Conservation (phyloP, 2,797 vertebrate genomes). For the Schizothorax lantsangensis region DNA sequence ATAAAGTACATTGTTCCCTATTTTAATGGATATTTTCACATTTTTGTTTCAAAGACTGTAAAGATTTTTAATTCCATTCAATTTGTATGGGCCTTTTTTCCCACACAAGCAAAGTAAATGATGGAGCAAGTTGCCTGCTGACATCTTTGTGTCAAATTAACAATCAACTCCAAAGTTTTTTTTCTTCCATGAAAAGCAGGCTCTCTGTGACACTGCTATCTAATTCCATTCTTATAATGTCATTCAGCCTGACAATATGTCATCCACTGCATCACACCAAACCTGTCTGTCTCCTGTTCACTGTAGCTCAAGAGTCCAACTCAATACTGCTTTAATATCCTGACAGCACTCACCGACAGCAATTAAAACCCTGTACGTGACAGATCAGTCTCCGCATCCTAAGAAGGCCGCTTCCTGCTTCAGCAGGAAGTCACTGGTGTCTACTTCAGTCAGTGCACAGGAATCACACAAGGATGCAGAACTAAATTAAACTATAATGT, state of each 20-base stretch:
- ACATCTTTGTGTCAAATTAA: background rate
- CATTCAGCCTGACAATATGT: background rate
- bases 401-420: slow-evolving; percentile 53
- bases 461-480: background rate
- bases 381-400: slow-evolving; percentile 57
- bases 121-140: background rate
- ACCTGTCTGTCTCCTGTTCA: slow-evolving; percentile 11
- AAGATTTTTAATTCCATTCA: background rate
- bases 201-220: background rate
- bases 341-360: slow-evolving; percentile 61
- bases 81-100: too few relatives aligned
- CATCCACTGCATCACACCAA: slow-evolving; percentile 40
- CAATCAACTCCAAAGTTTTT: background rate
- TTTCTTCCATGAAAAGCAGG: background rate
- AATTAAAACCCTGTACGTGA: slow-evolving; percentile 60
- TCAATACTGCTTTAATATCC: slow-evolving; percentile 58
- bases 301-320: slow-evolving; percentile 50
- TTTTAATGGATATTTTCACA: background rate
- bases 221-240: background rate
- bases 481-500: background rate
- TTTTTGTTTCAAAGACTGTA: background rate
- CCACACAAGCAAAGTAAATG: background rate
- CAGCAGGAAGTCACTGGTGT: slow-evolving; percentile 41
- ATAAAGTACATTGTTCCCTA: background rate
- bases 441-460: background rate